These are phyloP conservation scores for Notothenia rossii DNA, from an alignment of 2,113 vertebrate genomes.

Conservation along the genomic window DNA sequence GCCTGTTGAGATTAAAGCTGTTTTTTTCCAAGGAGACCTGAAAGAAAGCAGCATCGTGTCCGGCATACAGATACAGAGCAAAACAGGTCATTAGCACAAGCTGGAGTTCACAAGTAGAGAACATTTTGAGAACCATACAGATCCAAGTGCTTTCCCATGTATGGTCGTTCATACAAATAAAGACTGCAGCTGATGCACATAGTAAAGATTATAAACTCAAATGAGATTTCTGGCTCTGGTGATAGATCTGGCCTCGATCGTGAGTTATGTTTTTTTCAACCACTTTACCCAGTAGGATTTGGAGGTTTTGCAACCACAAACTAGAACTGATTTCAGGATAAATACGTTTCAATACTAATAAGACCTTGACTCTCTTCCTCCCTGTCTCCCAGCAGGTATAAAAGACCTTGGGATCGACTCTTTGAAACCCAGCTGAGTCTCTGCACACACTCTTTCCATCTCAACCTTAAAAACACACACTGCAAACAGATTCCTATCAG, in stretches of 20 bases:
- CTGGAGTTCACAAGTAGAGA: neutral
- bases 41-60: slow-evolving; percentile 11
- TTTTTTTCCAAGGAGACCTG: slow-evolving; percentile 45
- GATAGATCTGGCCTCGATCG: neutral
- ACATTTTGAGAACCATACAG: neutral
- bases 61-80: slow-evolving; percentile 42
- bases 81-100: slow-evolving; percentile 21
- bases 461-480: neutral
- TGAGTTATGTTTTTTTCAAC: neutral
- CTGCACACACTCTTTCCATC: neutral
- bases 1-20: slow-evolving; percentile 46
- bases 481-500: neutral
- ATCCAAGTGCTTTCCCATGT: neutral
- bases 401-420: slow-evolving; percentile 12
- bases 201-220: neutral
- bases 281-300: slow-evolving; percentile 3
- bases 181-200: neutral
- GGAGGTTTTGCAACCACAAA: slow-evolving; percentile 1
- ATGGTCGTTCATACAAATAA: neutral
- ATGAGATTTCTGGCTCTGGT: neutral
- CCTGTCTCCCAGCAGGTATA: slow-evolving; percentile 9
- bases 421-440: slow-evolving; percentile 1
- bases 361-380: slow-evolving; percentile 12
- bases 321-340: slow-evolving; percentile 1
- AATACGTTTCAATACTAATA: slow-evolving; percentile 23